These are phyloP conservation scores for Tiliacea citrago DNA, from an alignment of 2,888 invertebrate genomes.

Conservation along the genomic window DNA sequence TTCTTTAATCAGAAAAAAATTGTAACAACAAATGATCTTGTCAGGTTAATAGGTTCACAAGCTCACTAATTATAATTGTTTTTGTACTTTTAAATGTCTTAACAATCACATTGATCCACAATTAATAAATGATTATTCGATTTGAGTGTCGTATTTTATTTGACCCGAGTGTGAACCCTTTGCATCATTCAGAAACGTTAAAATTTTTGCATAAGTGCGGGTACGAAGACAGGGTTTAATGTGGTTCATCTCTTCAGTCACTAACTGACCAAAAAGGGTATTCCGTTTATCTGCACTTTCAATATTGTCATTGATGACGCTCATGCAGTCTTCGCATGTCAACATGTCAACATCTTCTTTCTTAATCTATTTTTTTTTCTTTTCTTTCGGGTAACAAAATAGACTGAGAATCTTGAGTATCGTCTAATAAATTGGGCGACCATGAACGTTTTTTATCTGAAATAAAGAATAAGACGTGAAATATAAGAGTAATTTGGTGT, in stretches of 20 bases:
- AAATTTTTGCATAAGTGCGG: constrained; percentile 32
- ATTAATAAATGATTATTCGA: constrained; percentile 26
- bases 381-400: constrained; percentile 27
- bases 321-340: constrained; percentile 14
- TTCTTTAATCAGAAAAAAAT: constrained; percentile 26
- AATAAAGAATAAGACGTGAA: constrained; percentile 27
- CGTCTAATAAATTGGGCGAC: constrained; percentile 25
- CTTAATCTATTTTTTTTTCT: constrained; percentile 10
- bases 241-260: constrained; percentile 25
- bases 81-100: constrained; percentile 30
- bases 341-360: constrained; percentile 2
- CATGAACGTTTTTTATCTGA: constrained; percentile 37
- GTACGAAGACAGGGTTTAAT: constrained; percentile 33
- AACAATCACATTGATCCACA: constrained; percentile 24
- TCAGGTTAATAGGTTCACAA: constrained; percentile 19
- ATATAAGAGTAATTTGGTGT: constrained; percentile 9
- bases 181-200: constrained; percentile 31
- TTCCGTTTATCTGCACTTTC: constrained; percentile 24
- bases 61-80: constrained; percentile 24
- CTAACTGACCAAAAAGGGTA: constrained; percentile 30
- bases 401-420: constrained; percentile 31
- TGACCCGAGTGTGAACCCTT: constrained; percentile 34
- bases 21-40: constrained; percentile 20
- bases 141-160: constrained; percentile 32
- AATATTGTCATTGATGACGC: constrained; percentile 20